Conservation (phyloP, 1,140 invertebrate genomes). For the Eufriesea mexicana region DNA sequence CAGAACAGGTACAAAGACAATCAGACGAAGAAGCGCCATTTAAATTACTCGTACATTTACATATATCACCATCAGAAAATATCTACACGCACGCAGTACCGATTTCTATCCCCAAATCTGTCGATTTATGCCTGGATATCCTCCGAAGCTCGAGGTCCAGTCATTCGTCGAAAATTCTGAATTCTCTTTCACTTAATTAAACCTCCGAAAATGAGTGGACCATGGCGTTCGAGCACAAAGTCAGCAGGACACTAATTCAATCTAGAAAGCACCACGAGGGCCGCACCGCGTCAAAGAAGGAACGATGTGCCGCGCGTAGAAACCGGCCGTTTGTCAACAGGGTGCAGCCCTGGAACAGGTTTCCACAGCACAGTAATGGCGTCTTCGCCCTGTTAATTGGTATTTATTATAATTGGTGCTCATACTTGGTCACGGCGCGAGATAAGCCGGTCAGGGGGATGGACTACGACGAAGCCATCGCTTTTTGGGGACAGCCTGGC, state of each 20-base stretch:
- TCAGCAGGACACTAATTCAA: slow-evolving; percentile 18
- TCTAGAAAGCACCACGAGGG: slow-evolving; percentile 1
- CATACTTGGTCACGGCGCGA: slow-evolving; percentile 63
- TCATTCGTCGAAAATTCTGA: neutral
- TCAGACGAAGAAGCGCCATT: no score
- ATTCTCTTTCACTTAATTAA: neutral
- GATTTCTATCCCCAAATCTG: no score
- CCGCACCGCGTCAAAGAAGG: slow-evolving; percentile 28
- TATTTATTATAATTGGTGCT: slow-evolving; percentile 71
- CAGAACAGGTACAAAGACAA: no score
- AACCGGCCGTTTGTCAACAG: slow-evolving; percentile 52
- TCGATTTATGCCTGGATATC: no score
- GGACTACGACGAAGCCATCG: slow-evolving; percentile 54
- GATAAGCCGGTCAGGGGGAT: slow-evolving; percentile 51
- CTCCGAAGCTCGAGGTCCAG: no score
- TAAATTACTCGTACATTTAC: no score
- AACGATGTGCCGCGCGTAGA: slow-evolving; percentile 2
- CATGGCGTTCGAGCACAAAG: neutral
- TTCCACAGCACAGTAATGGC: slow-evolving; percentile 54
- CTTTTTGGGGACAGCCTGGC: slow-evolving; percentile 44
- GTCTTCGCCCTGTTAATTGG: slow-evolving; percentile 66
- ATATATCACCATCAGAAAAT: no score
- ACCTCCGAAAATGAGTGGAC: neutral
- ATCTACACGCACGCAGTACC: no score
- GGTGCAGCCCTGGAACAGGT: slow-evolving; percentile 54